A percentile compares a stretch with the other conserved stretches of the same genome.
phyloP scores from a whole-genome alignment of 2,888 invertebrate species.

The Cataglyphis altisquamis region DNA sequence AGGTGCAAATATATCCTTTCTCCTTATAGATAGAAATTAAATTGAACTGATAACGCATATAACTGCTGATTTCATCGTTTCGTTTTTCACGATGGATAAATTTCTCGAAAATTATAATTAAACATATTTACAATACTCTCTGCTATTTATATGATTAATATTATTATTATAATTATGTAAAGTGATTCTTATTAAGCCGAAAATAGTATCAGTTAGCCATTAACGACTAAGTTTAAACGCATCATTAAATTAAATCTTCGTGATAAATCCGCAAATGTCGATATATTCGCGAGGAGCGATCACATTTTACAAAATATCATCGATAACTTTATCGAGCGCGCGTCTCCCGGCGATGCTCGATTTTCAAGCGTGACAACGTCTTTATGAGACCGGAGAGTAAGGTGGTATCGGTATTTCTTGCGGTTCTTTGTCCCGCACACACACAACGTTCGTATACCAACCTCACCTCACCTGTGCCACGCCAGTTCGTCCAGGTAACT shows the following conservation, averaged over 20 bases:
- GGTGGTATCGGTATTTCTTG: slow-evolving; percentile 84
- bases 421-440: slow-evolving; percentile 83
- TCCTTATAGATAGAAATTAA: slow-evolving; percentile 9
- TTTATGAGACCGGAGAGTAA: slow-evolving; percentile 73
- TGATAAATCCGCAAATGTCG: background rate
- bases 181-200: background rate
- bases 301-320: background rate
- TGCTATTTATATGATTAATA: background rate
- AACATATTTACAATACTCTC: background rate
- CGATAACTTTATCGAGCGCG: background rate
- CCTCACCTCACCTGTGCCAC: slow-evolving; percentile 75
- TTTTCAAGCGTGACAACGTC: slow-evolving; percentile 75
- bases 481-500: slow-evolving; percentile 82
- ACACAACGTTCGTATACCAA: slow-evolving; percentile 77
- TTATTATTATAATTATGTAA: background rate
- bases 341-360: slow-evolving; percentile 18
- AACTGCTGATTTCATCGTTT: background rate
- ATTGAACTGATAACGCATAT: background rate
- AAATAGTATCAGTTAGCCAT: background rate
- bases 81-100: slow-evolving; percentile 6
- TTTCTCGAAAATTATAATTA: background rate
- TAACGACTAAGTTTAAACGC: background rate
- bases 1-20: background rate
- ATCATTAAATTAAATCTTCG: background rate
- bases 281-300: background rate